Evolutionary conservation across 2,888 invertebrate genomes (phyloP), one percentile per base, ranked within the genome.

Genomic region (Megastigmus dorsalis): DNA sequence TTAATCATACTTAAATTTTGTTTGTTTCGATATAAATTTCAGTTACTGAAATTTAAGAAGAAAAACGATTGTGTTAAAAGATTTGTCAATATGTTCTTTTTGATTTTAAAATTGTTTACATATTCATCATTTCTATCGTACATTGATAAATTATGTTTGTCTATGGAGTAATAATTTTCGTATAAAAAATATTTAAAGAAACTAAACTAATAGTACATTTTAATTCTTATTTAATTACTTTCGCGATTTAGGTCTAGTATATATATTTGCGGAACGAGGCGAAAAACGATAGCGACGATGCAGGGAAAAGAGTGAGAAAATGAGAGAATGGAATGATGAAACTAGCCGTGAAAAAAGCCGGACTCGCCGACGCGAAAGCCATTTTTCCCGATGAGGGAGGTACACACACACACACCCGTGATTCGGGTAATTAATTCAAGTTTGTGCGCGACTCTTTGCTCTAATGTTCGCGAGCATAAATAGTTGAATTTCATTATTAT

Each of bases 391-490:
- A 62, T 48, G 36, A 54, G 48, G 2, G 18, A 30, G 26, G 15
- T n/a, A 45, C 48, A 52, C n/a, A 26, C 33, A 45, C 48, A 52
- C n/a, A 26, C 33, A 26, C 33, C 5, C 15, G 18, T 52, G 23
- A 28, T 68, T 68, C 38, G 38, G 45, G 48, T 74, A 74, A 55
- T 74, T 68, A 68, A 68, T 63, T 68, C 15, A 55, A 68, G 38
- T 68, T 57, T 63, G 28, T 15, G 2, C 20, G 41, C 57, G 36
- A 50, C 54, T 48, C 38, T 71, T 65, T 23, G 20, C 28, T 38
- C 26, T 71, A 45, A 63, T 38, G 26, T 26, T 36, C 43, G 30
- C 20, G 6, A 54, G 36, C 3, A n/a, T 20, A 59, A 28, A 59
- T 30, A 38, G 57, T 36, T 57, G 18, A 36, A 38, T 36, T 33